A percentile compares a stretch with the other conserved stretches of the same genome.
phyloP scores from a whole-genome alignment of 2,888 invertebrate genomes.

The Drosophila limbata region DNA sequence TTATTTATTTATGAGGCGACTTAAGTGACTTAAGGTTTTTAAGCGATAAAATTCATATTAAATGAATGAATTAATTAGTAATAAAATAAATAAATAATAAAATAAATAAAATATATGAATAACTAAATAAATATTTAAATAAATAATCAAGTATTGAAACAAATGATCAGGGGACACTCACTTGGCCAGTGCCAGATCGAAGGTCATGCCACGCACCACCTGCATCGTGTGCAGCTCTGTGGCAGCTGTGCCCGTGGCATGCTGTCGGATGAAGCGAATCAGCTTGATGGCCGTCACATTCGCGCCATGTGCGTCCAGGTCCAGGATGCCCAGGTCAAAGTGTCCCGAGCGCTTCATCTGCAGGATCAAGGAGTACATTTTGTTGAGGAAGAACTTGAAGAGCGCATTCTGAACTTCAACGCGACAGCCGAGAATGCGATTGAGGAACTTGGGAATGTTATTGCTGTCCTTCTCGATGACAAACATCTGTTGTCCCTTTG shows the following conservation, averaged over 20 bases:
- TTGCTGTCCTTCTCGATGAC: conserved; percentile 96
- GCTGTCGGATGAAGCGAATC: conserved; percentile 93
- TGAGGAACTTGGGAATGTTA: conserved; percentile 99
- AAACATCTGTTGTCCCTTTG: conserved; percentile 85
- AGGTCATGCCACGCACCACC: conserved; percentile 95
- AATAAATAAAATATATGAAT: neutral
- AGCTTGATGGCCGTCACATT: conserved; percentile 93
- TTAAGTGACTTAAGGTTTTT: too few species aligned
- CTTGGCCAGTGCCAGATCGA: conserved; percentile 94
- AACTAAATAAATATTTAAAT: neutral
- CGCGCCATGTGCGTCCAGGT: conserved; percentile 97
- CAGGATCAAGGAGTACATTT: conserved; percentile 94
- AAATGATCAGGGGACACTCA: conserved; percentile 73
- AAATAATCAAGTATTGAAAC: neutral
- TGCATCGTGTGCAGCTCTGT: conserved; percentile 97
- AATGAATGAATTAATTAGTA: too few species aligned
- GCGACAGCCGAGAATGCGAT: conserved; percentile 98
- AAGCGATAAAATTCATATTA: too few species aligned
- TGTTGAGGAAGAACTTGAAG: conserved; percentile 99
- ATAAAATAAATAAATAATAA: neutral
- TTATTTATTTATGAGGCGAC: too few species aligned
- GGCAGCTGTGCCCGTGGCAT: conserved; percentile 95
- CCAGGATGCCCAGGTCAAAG: conserved; percentile 96
- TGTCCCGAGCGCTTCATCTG: conserved; percentile 97
- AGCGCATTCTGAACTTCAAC: conserved; percentile 98